Percentiles rank a stretch among this genome's conserved stretches.
Conservation (phyloP, 1,140 invertebrate genomes). For the Cydia pomonella region DNA sequence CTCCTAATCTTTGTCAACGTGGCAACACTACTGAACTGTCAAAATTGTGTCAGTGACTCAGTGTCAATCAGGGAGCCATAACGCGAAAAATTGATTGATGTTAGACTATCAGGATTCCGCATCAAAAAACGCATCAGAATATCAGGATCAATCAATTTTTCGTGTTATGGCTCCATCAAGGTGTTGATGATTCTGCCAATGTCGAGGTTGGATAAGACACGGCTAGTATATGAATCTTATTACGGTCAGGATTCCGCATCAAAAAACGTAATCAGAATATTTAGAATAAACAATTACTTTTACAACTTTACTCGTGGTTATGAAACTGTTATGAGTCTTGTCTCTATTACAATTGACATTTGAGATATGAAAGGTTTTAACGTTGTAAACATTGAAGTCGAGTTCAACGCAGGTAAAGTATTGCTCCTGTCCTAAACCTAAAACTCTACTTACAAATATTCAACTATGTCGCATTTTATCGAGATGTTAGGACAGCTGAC, state of each 20-base stretch:
- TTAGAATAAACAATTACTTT: not conserved
- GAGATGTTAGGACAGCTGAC: slow-evolving; percentile 96
- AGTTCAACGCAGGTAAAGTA: not conserved
- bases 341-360: slow-evolving; percentile 30
- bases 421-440: slow-evolving; percentile 5
- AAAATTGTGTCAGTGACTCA: not conserved
- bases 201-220: too few species aligned
- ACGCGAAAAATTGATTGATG: too few species aligned
- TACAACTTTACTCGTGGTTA: not conserved
- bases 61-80: not conserved
- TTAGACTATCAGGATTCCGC: too few species aligned
- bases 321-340: not conserved
- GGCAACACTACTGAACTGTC: slow-evolving; percentile 2
- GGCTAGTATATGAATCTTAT: too few species aligned
- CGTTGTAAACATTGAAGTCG: not conserved
- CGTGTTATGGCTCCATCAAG: too few species aligned
- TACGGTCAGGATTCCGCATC: too few species aligned
- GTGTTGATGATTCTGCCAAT: too few species aligned
- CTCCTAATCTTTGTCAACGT: not conserved
- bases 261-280: too few species aligned
- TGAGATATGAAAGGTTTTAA: slow-evolving; percentile 27
- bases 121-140: too few species aligned
- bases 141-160: too few species aligned
- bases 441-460: slow-evolving; percentile 87
- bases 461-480: slow-evolving; percentile 97